phyloP scores from a whole-genome alignment of 2,888 invertebrate genomes.

The Teleiodes luculella region DNA sequence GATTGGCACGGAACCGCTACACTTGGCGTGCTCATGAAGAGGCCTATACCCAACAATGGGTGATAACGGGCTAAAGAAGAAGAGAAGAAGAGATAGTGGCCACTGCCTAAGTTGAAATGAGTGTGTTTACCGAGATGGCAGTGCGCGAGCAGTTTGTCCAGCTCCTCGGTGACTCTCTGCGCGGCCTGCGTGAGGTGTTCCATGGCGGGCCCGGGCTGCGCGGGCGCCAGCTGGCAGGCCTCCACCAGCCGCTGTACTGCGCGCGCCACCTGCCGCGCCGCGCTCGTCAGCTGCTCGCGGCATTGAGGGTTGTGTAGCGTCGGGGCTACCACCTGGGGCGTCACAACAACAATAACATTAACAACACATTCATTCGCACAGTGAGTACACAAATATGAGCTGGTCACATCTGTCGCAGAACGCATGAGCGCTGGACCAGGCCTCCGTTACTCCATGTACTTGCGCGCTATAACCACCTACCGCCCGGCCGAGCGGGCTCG shows the following conservation, averaged over 20 bases:
- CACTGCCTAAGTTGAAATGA: too few species aligned
- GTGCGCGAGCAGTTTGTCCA: slow-evolving; percentile 93
- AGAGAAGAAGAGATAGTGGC: too few species aligned
- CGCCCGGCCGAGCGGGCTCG: too few species aligned
- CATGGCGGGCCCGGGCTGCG: slow-evolving; percentile 79
- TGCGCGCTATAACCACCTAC: too few species aligned
- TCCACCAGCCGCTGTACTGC: slow-evolving; percentile 94
- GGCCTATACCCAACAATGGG: too few species aligned
- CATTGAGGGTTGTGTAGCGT: slow-evolving; percentile 89
- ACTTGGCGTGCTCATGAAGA: too few species aligned
- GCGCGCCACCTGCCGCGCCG: slow-evolving; percentile 94
- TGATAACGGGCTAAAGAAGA: too few species aligned
- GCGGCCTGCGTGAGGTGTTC: slow-evolving; percentile 91
- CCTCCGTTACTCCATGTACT: too few species aligned
- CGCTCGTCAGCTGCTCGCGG: slow-evolving; percentile 93
- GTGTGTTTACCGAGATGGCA: slow-evolving; percentile 86
- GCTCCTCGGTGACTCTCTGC: slow-evolving; percentile 89
- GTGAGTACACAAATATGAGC: too few species aligned
- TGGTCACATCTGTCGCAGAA: too few species aligned
- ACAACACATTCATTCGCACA: neutral
- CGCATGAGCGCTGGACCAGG: too few species aligned
- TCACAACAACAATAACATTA: neutral
- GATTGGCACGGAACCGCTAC: too few species aligned
- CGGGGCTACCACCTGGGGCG: slow-evolving; percentile 89
- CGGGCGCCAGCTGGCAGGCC: slow-evolving; percentile 79